These are phyloP conservation scores for Drosophila sturtevanti DNA, from an alignment of 1,140 invertebrate species.

Conservation along the genomic window DNA sequence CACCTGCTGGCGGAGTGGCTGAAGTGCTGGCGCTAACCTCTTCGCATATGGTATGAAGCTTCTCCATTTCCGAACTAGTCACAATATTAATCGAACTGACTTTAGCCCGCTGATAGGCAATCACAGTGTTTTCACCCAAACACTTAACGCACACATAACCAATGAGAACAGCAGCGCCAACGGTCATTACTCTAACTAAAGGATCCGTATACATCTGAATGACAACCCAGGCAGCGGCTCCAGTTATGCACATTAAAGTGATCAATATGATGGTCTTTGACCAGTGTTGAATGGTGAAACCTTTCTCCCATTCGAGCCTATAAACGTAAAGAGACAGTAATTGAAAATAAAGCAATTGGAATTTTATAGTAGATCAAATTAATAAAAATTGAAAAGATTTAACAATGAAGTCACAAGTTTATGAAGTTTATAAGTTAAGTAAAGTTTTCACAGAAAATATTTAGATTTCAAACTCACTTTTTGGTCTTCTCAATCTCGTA, in stretches of 20 bases:
- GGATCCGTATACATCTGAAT: slow-evolving; percentile 91
- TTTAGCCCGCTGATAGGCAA: slow-evolving; percentile 93
- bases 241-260: slow-evolving; percentile 89
- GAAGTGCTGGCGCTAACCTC: slow-evolving; percentile 71
- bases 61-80: slow-evolving; percentile 77
- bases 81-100: slow-evolving; percentile 94
- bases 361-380: no score
- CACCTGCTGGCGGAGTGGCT: slow-evolving; percentile 33
- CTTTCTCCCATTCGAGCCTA: slow-evolving; percentile 90
- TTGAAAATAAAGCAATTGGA: no score
- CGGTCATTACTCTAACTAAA: slow-evolving; percentile 90
- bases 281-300: slow-evolving; percentile 92
- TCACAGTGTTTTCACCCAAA: slow-evolving; percentile 92
- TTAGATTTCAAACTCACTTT: slow-evolving; percentile 84
- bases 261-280: slow-evolving; percentile 86
- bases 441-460: no score
- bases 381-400: not conserved
- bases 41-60: slow-evolving; percentile 80
- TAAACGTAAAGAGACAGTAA: not conserved
- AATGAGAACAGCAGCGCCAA: slow-evolving; percentile 90
- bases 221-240: slow-evolving; percentile 90
- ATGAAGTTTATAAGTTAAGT: no score
- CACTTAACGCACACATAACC: slow-evolving; percentile 93
- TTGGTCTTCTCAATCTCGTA: slow-evolving; percentile 89
- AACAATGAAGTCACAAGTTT: no score